These are phyloP conservation scores for Palythoa caribaeorum DNA, from an alignment of 92 coral and sea anemone genomes.

Conservation along the genomic window DNA sequence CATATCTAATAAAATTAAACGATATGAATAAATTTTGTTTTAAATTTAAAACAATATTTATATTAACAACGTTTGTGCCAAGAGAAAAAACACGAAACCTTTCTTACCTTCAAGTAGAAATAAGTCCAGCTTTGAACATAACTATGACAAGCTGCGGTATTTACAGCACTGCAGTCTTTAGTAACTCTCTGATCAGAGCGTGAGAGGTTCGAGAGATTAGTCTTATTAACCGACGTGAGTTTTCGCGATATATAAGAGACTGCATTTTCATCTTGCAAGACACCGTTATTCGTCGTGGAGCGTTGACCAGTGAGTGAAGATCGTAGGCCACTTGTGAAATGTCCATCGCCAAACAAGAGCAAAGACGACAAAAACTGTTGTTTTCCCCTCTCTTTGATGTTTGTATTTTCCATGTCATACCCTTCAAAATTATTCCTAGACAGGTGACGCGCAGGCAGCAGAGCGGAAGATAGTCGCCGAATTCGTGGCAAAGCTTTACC, in stretches of 20 bases:
- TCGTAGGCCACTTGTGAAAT: neutral
- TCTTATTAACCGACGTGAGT: neutral
- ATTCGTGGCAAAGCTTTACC: conserved; percentile 8
- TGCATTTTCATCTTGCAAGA: neutral
- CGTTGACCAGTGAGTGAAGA: neutral
- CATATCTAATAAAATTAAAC: neutral
- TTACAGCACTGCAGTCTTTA: neutral
- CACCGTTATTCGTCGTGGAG: neutral
- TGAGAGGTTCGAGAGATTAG: neutral
- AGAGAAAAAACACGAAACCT: neutral
- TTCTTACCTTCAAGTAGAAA: conserved; percentile 31
- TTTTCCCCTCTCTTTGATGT: neutral
- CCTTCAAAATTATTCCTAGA: neutral
- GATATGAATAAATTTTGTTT: neutral
- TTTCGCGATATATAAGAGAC: neutral
- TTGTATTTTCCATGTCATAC: neutral
- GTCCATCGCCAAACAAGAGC: neutral
- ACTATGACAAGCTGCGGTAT: conserved; percentile 27
- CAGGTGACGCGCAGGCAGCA: neutral
- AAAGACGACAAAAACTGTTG: neutral
- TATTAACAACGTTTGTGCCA: neutral
- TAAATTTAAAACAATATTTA: neutral
- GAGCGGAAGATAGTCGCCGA: neutral
- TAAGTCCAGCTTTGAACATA: conserved; percentile 30
- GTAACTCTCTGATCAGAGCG: neutral